Base-by-base conservation (phyloP, 2,888 invertebrate species). In the Lasioglossum marginatum region DNA sequence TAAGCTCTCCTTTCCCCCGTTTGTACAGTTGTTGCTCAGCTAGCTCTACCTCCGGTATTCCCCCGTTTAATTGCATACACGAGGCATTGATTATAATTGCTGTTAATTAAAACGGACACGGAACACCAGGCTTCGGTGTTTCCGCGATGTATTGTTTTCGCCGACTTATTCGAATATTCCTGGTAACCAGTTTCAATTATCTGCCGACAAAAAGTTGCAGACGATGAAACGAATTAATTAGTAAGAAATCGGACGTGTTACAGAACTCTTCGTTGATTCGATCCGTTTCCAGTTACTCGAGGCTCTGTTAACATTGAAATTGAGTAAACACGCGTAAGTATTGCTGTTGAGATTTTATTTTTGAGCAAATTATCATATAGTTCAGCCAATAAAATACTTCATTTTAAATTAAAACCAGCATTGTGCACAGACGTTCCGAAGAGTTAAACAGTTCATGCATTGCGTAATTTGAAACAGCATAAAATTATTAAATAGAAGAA, bases 31-130 rank as follows among this genome's bases (percentile, higher is more conserved):
- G 71, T 45, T 27, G 71, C 5, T n/a, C 27, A 43, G 71, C 43
- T 52, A n/a, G 6, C 52, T 52, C 52, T 10, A 1, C 10, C 27
- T 27, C n/a, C 14, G 5, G 23, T 27, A 45, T 81, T 43, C n/a
- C 19, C 34, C n/a, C 14, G 27, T 48, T 63, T 81, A 77, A 77
- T 70, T 31, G 31, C 70, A 37, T 14, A 57, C 77, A 27, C 34
- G n/a, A 23, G 14, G n/a, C 48, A 48, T 79, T 81, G 66, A 81
- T 79, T 79, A 63, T 52, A 81, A 81, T 60, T 40, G 48, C 31
- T 27, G n/a, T 45, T 72, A 77, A 79, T 79, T 79, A 72, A 79
- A 72, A 72, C 79, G 14, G 60, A 34, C 71, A 31, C n/a, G 45
- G 60, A 52, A 48, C 37, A 27, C 37, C 31, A 19, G 48, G 1